phyloP scores from a whole-genome alignment of 2,888 invertebrate species.

The Eristalis intricaria region DNA sequence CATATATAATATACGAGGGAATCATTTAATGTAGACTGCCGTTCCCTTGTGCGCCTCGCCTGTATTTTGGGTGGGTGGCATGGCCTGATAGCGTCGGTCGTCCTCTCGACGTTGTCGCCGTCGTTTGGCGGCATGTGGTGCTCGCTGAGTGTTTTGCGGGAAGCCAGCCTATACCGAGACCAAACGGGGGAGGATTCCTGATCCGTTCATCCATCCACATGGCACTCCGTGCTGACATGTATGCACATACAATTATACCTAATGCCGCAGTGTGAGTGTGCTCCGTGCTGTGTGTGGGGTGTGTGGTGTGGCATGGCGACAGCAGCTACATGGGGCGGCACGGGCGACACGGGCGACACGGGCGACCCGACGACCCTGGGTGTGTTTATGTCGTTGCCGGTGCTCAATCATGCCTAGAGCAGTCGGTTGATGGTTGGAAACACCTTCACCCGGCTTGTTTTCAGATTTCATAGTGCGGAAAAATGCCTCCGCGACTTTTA shows the following conservation, averaged over 20 bases:
- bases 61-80: constrained; percentile 51
- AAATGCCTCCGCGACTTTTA: constrained; percentile 72
- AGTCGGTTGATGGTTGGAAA: constrained; percentile 72
- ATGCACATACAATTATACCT: constrained; percentile 70
- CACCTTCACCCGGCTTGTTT: constrained; percentile 73
- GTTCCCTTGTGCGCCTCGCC: constrained; percentile 27
- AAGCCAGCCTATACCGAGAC: constrained; percentile 58
- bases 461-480: constrained; percentile 73
- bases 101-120: constrained; percentile 21
- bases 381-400: constrained; percentile 70
- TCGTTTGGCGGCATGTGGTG: constrained; percentile 72
- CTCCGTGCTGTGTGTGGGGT: not conserved
- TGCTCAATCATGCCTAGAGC: constrained; percentile 74
- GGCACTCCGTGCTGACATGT: constrained; percentile 69
- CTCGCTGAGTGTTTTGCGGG: constrained; percentile 64
- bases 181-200: constrained; percentile 41
- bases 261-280: constrained; percentile 48
- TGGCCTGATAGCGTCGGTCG: constrained; percentile 61
- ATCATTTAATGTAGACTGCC: constrained; percentile 71
- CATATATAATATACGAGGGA: constrained; percentile 72
- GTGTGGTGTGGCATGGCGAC: not conserved
- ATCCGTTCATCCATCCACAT: constrained; percentile 71
- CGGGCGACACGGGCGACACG: constrained; percentile 27
- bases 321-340: not conserved
- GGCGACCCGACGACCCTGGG: constrained; percentile 64